Percentiles rank a stretch among this genome's conserved stretches.
Evolutionary conservation across 1,140 invertebrate species (phyloP).

Genomic region (Brachystomella parvula): DNA sequence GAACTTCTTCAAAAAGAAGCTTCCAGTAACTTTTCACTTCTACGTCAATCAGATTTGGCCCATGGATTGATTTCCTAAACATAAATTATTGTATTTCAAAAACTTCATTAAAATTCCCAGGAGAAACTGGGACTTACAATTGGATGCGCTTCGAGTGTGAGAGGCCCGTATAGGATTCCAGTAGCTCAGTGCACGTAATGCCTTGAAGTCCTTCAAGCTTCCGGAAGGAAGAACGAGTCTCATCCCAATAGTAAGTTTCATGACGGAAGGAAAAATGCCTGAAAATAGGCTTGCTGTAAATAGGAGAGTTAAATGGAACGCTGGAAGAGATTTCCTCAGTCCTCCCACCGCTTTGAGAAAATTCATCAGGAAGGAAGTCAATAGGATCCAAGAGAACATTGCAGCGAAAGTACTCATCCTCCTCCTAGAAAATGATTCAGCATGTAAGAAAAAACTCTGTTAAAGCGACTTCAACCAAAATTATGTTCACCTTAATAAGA

Average conservation of each 20-base stretch:
- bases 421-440: conserved; percentile 26
- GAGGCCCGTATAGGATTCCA: conserved; percentile 31
- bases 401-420: conserved; percentile 32
- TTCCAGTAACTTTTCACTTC: conserved; percentile 48
- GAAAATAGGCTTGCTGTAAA: conserved; percentile 1
- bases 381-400: conserved; percentile 29
- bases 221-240: neutral
- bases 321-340: neutral
- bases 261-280: conserved; percentile 25
- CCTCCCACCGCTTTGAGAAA: conserved; percentile 21
- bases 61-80: conserved; percentile 47
- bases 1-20: conserved; percentile 45
- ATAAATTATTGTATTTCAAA: conserved; percentile 38
- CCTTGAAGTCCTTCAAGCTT: conserved; percentile 24
- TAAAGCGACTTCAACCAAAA: neutral
- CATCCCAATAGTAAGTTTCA: conserved; percentile 29
- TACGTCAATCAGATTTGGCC: conserved; percentile 49
- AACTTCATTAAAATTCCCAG: neutral
- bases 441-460: neutral
- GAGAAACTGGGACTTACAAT: conserved; percentile 29
- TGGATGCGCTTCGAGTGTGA: conserved; percentile 38
- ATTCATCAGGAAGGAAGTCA: conserved; percentile 17
- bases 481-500: conserved; percentile 34
- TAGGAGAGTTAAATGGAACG: neutral
- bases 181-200: conserved; percentile 17